Conservation (phyloP, 2,888 invertebrate genomes). For the Podotricha telesiphe region DNA sequence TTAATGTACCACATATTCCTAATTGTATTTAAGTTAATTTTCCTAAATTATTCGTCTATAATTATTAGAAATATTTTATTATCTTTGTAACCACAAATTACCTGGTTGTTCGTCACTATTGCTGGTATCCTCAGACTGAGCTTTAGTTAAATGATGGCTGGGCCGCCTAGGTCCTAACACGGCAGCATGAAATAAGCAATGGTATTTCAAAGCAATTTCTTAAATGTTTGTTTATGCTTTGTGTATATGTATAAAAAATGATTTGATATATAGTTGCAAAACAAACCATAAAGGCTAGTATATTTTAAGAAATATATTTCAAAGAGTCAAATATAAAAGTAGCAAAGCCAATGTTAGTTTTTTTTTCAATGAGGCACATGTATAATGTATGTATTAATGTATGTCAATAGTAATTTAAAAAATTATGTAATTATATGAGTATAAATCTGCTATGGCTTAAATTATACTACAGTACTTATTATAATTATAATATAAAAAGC, state of each 20-base stretch:
- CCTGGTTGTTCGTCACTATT: constrained; percentile 84
- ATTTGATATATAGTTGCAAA: not conserved
- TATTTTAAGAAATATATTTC: not conserved
- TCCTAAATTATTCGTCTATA: too few relatives aligned
- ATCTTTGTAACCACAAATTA: constrained; percentile 41
- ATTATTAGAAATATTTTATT: too few relatives aligned
- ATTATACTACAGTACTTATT: not conserved
- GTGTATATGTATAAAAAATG: not conserved
- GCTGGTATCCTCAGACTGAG: constrained; percentile 87
- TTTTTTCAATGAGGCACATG: not conserved
- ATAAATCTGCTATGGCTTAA: not conserved
- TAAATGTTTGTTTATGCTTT: not conserved
- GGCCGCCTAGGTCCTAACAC: constrained; percentile 76
- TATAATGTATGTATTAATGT: constrained; percentile 2
- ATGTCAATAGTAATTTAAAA: not conserved
- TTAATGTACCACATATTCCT: too few relatives aligned
- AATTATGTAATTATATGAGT: not conserved
- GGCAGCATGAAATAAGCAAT: constrained; percentile 67
- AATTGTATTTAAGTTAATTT: too few relatives aligned
- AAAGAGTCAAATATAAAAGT: not conserved
- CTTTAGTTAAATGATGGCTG: constrained; percentile 82
- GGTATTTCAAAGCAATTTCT: constrained; percentile 31
- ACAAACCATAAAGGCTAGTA: constrained; percentile 2
- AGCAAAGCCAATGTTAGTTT: not conserved
- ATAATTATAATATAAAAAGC: not conserved